Base-by-base conservation (phyloP, 1,140 invertebrate genomes). In the Octopus bimaculoides region DNA sequence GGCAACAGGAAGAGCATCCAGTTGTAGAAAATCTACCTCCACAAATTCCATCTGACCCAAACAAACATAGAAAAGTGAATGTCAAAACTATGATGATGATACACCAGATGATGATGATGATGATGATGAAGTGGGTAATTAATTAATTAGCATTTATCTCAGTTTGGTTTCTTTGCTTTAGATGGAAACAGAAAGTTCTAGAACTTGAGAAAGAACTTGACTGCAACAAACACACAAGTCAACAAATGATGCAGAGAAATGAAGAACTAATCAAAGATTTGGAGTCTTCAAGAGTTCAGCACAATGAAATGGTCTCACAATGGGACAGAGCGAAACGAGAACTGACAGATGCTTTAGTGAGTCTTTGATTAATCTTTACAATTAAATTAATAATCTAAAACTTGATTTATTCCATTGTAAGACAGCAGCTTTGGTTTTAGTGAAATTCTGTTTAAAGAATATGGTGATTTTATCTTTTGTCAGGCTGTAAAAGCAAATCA, bases 151-250 rank as follows among this genome's bases (percentile, higher is more conserved):
- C 1, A 61, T 61, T 9, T 3, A 61, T 41, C 26, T 41, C 0
- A 41, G 26, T 41, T 41, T 41, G 26, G 26, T 41, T 41, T 41
- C 26, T 41, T 41, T 41, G 17, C 14, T 9, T 20, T 77, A 89
- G 88, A 80, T 89, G 87, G 88, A 89, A 89, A 81, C 78, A 86
- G 80, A 89, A 89, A 81, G 87, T 87, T 20, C 88, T 89, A 75
- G 83, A 87, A 69, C 77, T 89, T 55, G 89, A 89, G 82, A 78
- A 85, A 74, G 88, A 89, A 69, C 79, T 89, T 17, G 88, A 89
- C 76, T 80, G 87, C 20, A 84, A 87, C 53, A 87, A 88, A 84
- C 85, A 88, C 79, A 84, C 85, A n/a, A 80, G 82, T n/a, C 81
- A 85, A 54, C 85, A 88, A 79, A 84, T 88, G 83, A 86, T 85